A percentile compares a stretch with the other conserved stretches of the same genome.
These are phyloP conservation scores for Atethmia centrago DNA, from an alignment of 2,888 invertebrate genomes.

Conservation along the genomic window DNA sequence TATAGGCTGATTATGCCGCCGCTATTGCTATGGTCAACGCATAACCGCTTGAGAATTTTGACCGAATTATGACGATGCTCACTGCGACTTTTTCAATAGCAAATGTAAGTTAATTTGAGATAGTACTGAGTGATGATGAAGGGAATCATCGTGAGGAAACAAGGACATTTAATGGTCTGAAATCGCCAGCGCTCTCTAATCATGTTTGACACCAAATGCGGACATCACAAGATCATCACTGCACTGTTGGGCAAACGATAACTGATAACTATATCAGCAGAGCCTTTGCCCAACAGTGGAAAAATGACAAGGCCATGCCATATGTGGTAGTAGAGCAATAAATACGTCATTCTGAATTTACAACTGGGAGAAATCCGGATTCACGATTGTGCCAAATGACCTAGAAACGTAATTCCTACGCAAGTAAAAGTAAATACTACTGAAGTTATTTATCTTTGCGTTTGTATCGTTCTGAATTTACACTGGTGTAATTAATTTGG, in stretches of 20 bases:
- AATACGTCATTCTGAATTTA: conserved; percentile 36
- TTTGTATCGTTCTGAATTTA: conserved; percentile 29
- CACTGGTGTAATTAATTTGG: conserved; percentile 24
- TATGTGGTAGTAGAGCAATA: conserved; percentile 6
- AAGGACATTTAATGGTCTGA: not conserved
- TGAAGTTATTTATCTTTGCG: conserved; percentile 32
- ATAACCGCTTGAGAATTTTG: not conserved
- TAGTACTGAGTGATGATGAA: not conserved
- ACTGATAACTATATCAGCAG: not conserved
- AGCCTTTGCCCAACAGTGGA: not conserved
- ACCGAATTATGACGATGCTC: not conserved
- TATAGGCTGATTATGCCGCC: too few species aligned
- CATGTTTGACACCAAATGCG: too few species aligned
- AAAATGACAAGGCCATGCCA: not conserved
- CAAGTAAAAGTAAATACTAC: conserved; percentile 43
- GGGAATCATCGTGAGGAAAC: not conserved
- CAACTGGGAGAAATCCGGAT: conserved; percentile 36
- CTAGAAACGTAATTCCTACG: conserved; percentile 35
- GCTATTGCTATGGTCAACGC: too few species aligned
- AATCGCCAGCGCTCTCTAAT: not conserved
- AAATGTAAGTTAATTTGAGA: not conserved
- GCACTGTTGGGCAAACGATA: too few species aligned
- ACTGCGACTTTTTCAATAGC: not conserved
- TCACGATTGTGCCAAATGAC: conserved; percentile 55
- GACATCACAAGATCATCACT: not conserved